Evolutionary conservation across 2,797 vertebrate species (phyloP).

Genomic region (Poeciliopsis gracilis): DNA sequence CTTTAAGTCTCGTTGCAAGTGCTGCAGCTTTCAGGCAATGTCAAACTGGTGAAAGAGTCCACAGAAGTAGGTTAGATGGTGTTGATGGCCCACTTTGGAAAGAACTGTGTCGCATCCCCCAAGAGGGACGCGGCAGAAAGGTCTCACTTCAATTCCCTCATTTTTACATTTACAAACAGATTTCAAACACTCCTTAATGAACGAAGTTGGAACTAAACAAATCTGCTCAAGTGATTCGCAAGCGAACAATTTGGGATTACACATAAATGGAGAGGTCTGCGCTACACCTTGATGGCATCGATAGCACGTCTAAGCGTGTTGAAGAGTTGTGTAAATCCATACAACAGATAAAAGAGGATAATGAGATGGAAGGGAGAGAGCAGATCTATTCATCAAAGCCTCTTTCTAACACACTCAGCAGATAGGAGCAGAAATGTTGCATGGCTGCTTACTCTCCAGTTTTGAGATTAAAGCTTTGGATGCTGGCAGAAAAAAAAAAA

Average conservation of each 20-base stretch:
- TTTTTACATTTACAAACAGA: slow-evolving; percentile 52
- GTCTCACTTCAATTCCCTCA: slow-evolving; percentile 40
- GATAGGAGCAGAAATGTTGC: slow-evolving; percentile 51
- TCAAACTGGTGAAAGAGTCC: slow-evolving; percentile 18
- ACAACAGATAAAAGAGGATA: slow-evolving; percentile 79
- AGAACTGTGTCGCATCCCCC: slow-evolving; percentile 54
- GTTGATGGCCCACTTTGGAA: slow-evolving; percentile 58
- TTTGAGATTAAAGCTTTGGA: slow-evolving; percentile 69
- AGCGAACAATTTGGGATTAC: slow-evolving; percentile 24
- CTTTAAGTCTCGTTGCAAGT: slow-evolving; percentile 13
- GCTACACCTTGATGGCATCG: slow-evolving; percentile 56
- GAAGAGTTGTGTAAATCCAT: slow-evolving; percentile 77
- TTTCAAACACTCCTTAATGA: slow-evolving; percentile 42
- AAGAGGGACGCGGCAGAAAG: slow-evolving; percentile 35
- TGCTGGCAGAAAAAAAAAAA: slow-evolving; percentile 33
- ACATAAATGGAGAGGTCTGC: slow-evolving; percentile 7
- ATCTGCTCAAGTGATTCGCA: slow-evolving; percentile 18
- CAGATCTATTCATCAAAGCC: slow-evolving; percentile 80
- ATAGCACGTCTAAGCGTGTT: slow-evolving; percentile 59
- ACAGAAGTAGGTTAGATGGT: slow-evolving; percentile 50
- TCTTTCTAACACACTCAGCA: slow-evolving; percentile 79
- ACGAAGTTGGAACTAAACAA: slow-evolving; percentile 28
- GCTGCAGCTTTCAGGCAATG: slow-evolving; percentile 15
- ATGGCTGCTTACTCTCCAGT: slow-evolving; percentile 67
- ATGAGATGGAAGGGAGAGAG: slow-evolving; percentile 75